A percentile compares a stretch with the other conserved stretches of the same genome.
These are phyloP conservation scores for Papilio gigon DNA, from an alignment of 2,888 invertebrate genomes.

Conservation along the genomic window DNA sequence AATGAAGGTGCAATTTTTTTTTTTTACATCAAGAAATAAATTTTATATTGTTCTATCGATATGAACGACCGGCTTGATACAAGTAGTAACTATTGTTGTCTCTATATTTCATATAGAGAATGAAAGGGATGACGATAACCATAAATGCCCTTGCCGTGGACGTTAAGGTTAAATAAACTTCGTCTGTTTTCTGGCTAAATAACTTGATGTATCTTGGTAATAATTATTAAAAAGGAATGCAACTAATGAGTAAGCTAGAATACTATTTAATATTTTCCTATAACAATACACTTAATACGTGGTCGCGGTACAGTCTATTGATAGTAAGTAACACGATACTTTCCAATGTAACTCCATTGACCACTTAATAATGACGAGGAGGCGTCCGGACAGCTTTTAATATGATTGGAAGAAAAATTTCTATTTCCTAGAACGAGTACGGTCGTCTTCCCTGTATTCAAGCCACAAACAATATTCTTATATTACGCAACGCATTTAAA, in stretches of 20 bases:
- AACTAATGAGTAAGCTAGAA: not conserved
- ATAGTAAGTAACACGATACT: conserved; percentile 23
- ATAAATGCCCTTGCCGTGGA: too few species aligned
- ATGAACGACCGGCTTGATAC: too few species aligned
- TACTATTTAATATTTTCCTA: not conserved
- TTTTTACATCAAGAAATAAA: too few species aligned
- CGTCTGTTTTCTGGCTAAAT: too few species aligned
- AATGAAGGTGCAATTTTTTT: conserved; percentile 1
- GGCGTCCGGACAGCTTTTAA: conserved; percentile 22
- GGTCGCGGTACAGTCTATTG: not conserved
- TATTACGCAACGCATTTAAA: too few species aligned
- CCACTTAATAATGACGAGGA: conserved; percentile 21
- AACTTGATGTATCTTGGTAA: too few species aligned
- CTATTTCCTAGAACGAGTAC: not conserved
- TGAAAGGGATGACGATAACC: too few species aligned
- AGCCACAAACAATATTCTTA: not conserved
- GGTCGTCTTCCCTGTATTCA: not conserved
- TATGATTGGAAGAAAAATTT: conserved; percentile 23
- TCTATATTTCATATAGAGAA: too few species aligned
- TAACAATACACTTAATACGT: not conserved
- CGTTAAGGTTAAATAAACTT: too few species aligned
- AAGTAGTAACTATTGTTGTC: too few species aligned
- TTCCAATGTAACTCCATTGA: conserved; percentile 27
- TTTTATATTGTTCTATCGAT: too few species aligned
- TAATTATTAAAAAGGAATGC: too few species aligned